Percentiles rank a stretch among this genome's conserved stretches.
These are phyloP conservation scores for Sylvia atricapilla DNA, from an alignment of 2,113 vertebrate genomes.

Conservation along the genomic window DNA sequence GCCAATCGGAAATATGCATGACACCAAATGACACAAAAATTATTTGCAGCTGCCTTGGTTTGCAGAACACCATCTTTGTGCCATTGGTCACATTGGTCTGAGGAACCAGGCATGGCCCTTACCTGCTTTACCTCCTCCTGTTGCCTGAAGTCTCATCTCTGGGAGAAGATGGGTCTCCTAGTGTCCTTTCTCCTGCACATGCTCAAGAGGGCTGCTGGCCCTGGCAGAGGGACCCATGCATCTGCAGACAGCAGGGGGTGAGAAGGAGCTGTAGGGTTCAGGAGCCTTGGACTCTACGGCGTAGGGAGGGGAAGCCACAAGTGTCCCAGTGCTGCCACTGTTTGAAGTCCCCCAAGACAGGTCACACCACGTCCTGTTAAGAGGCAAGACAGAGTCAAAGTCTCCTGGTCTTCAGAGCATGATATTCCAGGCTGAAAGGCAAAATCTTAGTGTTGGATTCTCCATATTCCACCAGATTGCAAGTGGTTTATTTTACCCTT, in stretches of 20 bases:
- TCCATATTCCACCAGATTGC: neutral
- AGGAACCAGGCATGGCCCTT: neutral
- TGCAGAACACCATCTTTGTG: neutral
- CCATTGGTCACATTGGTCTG: neutral
- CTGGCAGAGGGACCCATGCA: neutral
- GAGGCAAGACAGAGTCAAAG: neutral
- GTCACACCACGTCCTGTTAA: neutral
- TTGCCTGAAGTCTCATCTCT: neutral
- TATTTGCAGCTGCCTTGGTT: neutral
- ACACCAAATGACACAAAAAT: neutral
- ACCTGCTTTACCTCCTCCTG: neutral
- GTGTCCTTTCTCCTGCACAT: neutral
- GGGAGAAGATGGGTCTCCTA: neutral
- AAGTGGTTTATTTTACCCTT: neutral
- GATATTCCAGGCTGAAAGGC: neutral
- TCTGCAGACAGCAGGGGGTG: neutral
- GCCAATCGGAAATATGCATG: accelerated
- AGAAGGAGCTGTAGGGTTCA: neutral
- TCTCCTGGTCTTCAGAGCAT: neutral
- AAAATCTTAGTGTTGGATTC: neutral
- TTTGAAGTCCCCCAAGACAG: neutral
- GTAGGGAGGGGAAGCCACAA: neutral
- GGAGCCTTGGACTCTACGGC: neutral
- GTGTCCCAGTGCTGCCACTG: neutral
- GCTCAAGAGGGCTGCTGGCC: neutral